Percentiles rank a stretch among this genome's conserved stretches.
Evolutionary conservation across 2,113 vertebrate species (phyloP).

Genomic region (Thinocorus orbignyianus): DNA sequence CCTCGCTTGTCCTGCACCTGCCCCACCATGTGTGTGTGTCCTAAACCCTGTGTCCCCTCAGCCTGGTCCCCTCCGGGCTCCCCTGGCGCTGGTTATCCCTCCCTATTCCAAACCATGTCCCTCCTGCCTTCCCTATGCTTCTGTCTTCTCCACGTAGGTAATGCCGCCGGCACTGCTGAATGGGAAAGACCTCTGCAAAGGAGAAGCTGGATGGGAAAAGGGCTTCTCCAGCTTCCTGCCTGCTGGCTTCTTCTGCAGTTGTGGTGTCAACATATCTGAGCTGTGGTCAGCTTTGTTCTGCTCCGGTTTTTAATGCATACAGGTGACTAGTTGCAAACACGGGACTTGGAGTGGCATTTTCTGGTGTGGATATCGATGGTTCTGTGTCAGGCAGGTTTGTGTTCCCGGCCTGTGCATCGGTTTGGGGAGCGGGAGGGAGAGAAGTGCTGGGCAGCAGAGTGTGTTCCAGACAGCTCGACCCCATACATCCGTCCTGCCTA

Average conservation of each 20-base stretch:
- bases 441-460: background rate
- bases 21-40: background rate
- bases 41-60: background rate
- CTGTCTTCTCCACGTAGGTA: background rate
- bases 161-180: background rate
- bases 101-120: rapidly evolving
- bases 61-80: background rate
- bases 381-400: rapidly evolving
- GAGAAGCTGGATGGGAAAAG: background rate
- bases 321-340: background rate
- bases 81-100: background rate
- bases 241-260: background rate
- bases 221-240: background rate
- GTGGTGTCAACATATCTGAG: background rate
- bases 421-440: background rate
- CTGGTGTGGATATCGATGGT: background rate
- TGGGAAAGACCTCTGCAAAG: background rate
- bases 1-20: background rate
- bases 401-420: background rate
- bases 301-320: background rate
- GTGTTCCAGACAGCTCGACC: background rate
- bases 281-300: background rate
- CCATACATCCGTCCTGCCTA: rapidly evolving
- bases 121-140: background rate
- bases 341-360: rapidly evolving